Evolutionary conservation across 2,113 vertebrate genomes (phyloP), one percentile per base, ranked within the genome.

Genomic region (Cinclus mexicanus): DNA sequence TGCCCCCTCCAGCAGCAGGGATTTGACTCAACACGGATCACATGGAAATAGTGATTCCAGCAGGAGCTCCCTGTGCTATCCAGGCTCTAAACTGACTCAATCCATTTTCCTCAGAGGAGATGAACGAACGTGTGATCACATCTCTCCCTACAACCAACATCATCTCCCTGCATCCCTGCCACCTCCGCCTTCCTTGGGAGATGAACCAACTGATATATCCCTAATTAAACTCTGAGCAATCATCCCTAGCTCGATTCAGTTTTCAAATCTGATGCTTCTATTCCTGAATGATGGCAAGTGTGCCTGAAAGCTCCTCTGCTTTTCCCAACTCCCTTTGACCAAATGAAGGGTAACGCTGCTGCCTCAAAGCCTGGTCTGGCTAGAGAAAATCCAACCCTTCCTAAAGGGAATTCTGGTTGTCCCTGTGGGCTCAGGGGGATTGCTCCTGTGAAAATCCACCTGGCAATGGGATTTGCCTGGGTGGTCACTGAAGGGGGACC

Each of bases 171-270:
- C 82, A 17, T 28, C 53, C 5, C 2, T 21, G 29, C 82, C 88
- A 57, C 90, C 85, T 68, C 80, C 90, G n/a, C 83, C 29, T 78
- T 64, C 75, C 52, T 11, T 37, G 53, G 12, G 49, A 83, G 75
- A 72, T 44, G 82, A 93, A 75, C 82, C 59, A 77, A 37, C 64
- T 33, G 92, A 80, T 80, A 79, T 28, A 50, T 41, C 92, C 59
- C 94, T 61, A 85, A 95, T 92, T 94, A 94, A 95, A 83, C 95
- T 44, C 81, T 11, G 18, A 92, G 88, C 37, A 49, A 85, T 83
- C 92, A 83, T 44, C 70, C 26, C 65, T 79, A 65, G 29, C 75
- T 93, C 37, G 1, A 53, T 53, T 95, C 72, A 85, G 82, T 71
- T 93, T 93, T 91, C 67, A 82, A 49, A 71, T n/a, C 74, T 79